Base-by-base conservation (phyloP, 2,888 invertebrate species). In the Amphipyra berbera region DNA sequence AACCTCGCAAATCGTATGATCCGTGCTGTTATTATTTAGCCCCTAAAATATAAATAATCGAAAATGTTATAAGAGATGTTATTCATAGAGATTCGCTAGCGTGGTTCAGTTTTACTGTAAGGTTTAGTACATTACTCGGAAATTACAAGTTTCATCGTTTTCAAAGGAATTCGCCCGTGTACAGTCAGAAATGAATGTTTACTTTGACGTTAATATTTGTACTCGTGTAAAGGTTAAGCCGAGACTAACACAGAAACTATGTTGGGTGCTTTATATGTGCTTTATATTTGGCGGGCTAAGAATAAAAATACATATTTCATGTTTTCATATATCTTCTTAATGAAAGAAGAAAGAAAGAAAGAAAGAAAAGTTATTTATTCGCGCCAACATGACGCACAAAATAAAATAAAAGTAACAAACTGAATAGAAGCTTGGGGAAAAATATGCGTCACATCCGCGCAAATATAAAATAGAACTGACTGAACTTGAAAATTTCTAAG, bases 71-170 rank as follows among this genome's bases (percentile, higher is more conserved):
- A 13, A 12, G 37, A 53, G 64, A 60, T 27, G 7, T 59, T 47
- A 63, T 46, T 40, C 21, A 49, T 15, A 50, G 14, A 21, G 37
- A 49, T n/a, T n/a, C 27, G 13, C 7, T 42, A 55, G 35, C 33
- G 21, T 10, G 21, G 44, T 57, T 45, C 42, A 60, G 57, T 66
- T 50, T 50, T 47, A 48, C 59, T 12, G 61, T 67, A 61, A 73
- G 73, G 70, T 78, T 66, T 64, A 77, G 78, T 81, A 75, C 79
- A 84, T 82, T 80, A 79, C 78, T 74, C 79, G 78, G 82, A 79
- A 83, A 83, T 82, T 82, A 82, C 72, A 81, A 82, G 76, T 82
- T 82, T 78, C 72, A 79, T 81, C 76, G 79, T 81, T 79, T 81
- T 68, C 64, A 61, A 74, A 81, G 82, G 80, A 82, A 85, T 87